Evolutionary conservation across 2,113 vertebrate species (phyloP).

Genomic region (Campylomormyrus numenius): DNA sequence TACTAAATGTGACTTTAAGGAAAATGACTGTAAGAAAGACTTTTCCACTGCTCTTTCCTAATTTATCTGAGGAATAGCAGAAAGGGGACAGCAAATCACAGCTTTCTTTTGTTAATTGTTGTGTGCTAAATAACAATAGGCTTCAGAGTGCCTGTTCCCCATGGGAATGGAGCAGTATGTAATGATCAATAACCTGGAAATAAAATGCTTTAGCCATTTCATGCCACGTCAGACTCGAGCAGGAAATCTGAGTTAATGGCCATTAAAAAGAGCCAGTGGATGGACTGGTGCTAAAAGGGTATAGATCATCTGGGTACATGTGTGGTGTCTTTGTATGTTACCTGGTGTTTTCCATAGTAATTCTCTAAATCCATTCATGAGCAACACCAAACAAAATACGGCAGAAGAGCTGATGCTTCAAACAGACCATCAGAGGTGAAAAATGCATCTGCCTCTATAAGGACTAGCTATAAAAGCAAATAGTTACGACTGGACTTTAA

Average conservation of each 20-base stretch:
- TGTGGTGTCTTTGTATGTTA: not conserved
- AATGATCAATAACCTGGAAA: not conserved
- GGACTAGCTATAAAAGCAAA: not conserved
- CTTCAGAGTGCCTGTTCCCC: conserved; percentile 39
- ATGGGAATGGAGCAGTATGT: conserved; percentile 15
- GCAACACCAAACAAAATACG: not conserved
- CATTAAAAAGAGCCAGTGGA: not conserved
- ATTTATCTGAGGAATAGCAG: not conserved
- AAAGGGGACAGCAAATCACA: not conserved
- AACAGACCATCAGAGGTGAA: not conserved
- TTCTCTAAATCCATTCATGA: not conserved
- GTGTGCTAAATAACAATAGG: conserved; percentile 40
- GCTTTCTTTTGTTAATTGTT: conserved; percentile 43
- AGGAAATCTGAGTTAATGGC: not conserved
- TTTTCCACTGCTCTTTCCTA: not conserved
- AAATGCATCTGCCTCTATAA: not conserved
- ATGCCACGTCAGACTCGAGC: not conserved
- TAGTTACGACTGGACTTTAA: not conserved
- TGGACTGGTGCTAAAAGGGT: not conserved
- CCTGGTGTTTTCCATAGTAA: not conserved
- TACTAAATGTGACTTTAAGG: not conserved
- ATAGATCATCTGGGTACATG: not conserved
- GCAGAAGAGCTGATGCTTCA: not conserved
- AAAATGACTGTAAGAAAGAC: not conserved
- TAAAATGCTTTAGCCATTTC: not conserved